phyloP scores from a whole-genome alignment of 2,113 vertebrate species.

The Ceuthmochares aereus region DNA sequence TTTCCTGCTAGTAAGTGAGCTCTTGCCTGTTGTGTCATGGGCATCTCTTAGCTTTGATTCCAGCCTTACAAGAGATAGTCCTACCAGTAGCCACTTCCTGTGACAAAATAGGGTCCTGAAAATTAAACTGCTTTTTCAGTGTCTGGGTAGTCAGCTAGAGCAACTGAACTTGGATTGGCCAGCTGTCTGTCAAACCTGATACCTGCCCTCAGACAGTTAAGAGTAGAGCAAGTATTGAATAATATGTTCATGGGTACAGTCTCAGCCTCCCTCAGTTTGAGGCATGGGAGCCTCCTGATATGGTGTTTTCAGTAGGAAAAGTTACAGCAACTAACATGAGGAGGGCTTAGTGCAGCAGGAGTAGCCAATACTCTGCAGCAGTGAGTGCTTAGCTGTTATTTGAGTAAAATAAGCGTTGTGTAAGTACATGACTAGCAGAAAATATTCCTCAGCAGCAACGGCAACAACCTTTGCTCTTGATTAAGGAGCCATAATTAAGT shows the following conservation, averaged over 20 bases:
- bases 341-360: not conserved
- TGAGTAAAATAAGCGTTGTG: not conserved
- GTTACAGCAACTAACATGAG: not conserved
- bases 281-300: not conserved
- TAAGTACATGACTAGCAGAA: not conserved
- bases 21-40: not conserved
- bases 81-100: not conserved
- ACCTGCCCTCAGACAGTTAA: fast-evolving
- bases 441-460: not conserved
- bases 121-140: not conserved
- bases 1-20: not conserved
- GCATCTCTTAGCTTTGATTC: not conserved
- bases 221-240: not conserved
- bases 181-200: not conserved
- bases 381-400: not conserved
- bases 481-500: not conserved
- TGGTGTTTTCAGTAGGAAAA: not conserved
- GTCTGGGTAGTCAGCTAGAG: not conserved
- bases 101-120: not conserved
- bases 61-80: fast-evolving
- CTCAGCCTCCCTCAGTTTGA: not conserved
- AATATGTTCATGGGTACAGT: not conserved
- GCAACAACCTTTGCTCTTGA: not conserved
- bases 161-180: not conserved
- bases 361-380: not conserved